phyloP scores from a whole-genome alignment of 2,888 invertebrate genomes.

The Cephus runcator region DNA sequence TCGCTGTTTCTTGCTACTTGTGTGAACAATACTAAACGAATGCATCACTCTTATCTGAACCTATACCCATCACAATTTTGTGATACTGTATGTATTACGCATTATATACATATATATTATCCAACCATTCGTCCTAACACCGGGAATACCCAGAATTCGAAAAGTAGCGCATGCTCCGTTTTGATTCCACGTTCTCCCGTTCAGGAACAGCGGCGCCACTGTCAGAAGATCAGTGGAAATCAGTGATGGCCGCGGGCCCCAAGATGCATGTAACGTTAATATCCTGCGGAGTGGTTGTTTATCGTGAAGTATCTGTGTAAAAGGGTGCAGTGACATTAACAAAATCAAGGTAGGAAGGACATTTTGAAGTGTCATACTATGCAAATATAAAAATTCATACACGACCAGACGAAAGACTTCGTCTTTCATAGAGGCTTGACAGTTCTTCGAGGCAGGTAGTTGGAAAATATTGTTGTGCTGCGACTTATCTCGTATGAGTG shows the following conservation, averaged over 20 bases:
- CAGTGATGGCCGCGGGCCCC: constrained; percentile 55
- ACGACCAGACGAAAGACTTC: neutral
- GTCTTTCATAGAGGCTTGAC: constrained; percentile 21
- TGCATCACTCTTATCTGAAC: neutral
- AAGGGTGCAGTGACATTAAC: neutral
- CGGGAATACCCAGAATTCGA: neutral
- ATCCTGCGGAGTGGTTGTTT: constrained; percentile 38
- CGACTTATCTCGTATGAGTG: constrained; percentile 13
- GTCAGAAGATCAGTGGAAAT: constrained; percentile 27
- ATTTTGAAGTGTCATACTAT: neutral
- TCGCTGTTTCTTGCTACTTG: neutral
- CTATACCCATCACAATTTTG: neutral
- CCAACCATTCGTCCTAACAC: neutral
- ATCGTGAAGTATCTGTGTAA: constrained; percentile 32
- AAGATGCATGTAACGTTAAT: constrained; percentile 42
- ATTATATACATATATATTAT: neutral
- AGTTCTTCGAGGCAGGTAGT: constrained; percentile 26
- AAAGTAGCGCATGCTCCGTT: constrained; percentile 2
- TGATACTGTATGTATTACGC: neutral
- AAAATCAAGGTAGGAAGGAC: neutral
- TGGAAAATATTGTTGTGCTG: neutral
- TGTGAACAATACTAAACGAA: neutral
- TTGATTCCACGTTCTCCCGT: constrained; percentile 36
- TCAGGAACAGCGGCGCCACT: constrained; percentile 55
- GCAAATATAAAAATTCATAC: neutral